Conservation (phyloP, 2,888 invertebrate species). For the Nephrotoma appendiculata region DNA sequence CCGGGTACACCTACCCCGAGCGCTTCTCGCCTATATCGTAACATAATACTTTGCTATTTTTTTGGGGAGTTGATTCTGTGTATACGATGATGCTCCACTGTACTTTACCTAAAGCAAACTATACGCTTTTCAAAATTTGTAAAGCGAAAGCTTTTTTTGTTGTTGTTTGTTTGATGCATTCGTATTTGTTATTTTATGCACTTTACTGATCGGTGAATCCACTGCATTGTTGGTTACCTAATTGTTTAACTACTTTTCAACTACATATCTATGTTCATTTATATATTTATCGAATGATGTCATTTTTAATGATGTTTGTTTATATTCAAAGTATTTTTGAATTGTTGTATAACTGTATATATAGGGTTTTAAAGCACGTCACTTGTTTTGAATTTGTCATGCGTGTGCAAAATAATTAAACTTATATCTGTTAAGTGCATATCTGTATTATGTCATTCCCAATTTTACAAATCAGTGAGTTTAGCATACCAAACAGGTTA, state of each 20-base stretch:
- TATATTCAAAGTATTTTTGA: too few species aligned
- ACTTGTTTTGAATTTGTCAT: too few species aligned
- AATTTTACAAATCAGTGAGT: too few species aligned
- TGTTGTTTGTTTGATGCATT: neutral
- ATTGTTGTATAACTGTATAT: too few species aligned
- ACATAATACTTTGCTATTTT: neutral
- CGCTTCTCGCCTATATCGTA: neutral
- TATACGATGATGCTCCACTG: neutral
- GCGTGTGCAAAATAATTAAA: too few species aligned
- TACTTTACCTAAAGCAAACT: neutral
- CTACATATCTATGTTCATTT: neutral
- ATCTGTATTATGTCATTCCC: too few species aligned
- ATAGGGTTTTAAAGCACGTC: too few species aligned
- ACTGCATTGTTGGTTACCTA: neutral
- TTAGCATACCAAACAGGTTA: too few species aligned
- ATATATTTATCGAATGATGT: neutral
- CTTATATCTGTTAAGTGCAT: too few species aligned
- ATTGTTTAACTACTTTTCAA: neutral
- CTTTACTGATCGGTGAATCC: neutral
- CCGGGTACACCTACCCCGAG: neutral
- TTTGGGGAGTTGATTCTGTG: neutral
- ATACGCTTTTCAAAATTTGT: neutral
- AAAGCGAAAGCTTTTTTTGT: neutral
- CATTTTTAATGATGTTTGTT: neutral
- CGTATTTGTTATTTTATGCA: neutral